A percentile compares a stretch with the other conserved stretches of the same genome.
phyloP scores from a whole-genome alignment of 2,888 invertebrate genomes.

The Drosophila nr. medialis region DNA sequence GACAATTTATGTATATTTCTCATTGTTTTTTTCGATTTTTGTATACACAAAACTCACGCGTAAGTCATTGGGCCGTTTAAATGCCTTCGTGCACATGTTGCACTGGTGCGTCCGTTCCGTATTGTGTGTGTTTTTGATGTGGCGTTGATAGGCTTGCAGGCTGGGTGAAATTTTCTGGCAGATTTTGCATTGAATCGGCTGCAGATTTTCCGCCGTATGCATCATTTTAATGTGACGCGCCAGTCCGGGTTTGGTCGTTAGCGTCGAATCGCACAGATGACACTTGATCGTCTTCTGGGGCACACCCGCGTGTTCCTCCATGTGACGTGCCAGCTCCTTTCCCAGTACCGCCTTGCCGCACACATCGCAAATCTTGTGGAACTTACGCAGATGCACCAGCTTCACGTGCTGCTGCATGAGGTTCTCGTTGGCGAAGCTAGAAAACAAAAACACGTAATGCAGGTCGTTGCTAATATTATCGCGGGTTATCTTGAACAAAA shows the following conservation, averaged over 20 bases:
- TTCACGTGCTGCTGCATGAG: slow-evolving; percentile 78
- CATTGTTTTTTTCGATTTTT: neutral
- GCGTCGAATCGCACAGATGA: slow-evolving; percentile 75
- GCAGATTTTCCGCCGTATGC: slow-evolving; percentile 75
- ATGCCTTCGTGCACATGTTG: slow-evolving; percentile 82
- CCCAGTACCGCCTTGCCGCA: slow-evolving; percentile 82
- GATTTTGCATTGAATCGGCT: slow-evolving; percentile 77
- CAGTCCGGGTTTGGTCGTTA: slow-evolving; percentile 78
- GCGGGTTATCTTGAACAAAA: neutral
- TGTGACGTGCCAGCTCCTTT: slow-evolving; percentile 75
- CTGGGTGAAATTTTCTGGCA: slow-evolving; percentile 80
- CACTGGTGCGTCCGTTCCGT: slow-evolving; percentile 80
- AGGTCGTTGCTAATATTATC: neutral
- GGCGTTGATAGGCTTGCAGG: slow-evolving; percentile 75
- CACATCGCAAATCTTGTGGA: slow-evolving; percentile 82
- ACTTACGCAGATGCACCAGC: slow-evolving; percentile 79
- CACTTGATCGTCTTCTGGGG: slow-evolving; percentile 74
- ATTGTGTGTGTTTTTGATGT: slow-evolving; percentile 80
- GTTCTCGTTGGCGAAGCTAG: slow-evolving; percentile 79
- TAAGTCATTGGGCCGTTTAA: slow-evolving; percentile 78
- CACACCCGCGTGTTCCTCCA: slow-evolving; percentile 80
- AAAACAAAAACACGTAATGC: slow-evolving; percentile 47
- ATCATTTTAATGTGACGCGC: slow-evolving; percentile 82
- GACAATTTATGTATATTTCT: neutral
- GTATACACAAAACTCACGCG: slow-evolving; percentile 55